These are phyloP conservation scores for Tachysurus fulvidraco DNA, from an alignment of 2,113 vertebrate species.

Conservation along the genomic window DNA sequence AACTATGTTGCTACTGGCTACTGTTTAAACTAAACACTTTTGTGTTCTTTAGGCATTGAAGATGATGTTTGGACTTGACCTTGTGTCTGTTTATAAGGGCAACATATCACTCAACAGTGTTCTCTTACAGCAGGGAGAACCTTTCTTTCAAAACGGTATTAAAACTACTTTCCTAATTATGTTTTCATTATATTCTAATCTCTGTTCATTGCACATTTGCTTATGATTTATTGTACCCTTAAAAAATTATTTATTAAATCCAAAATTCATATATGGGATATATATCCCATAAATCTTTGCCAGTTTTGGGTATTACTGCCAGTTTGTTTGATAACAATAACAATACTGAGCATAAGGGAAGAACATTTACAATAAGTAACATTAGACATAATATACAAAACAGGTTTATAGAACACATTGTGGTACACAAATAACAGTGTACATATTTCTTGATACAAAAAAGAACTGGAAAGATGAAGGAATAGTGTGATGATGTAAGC, in stretches of 20 bases:
- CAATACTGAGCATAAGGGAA: not conserved
- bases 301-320: not conserved
- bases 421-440: not conserved
- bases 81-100: conserved; percentile 65
- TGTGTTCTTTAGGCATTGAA: conserved; percentile 66
- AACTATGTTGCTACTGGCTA: not conserved
- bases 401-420: not conserved
- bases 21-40: not conserved
- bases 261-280: not conserved
- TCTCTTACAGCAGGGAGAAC: conserved; percentile 63
- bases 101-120: conserved; percentile 76
- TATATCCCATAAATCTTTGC: no score
- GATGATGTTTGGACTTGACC: conserved; percentile 79
- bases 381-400: not conserved
- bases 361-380: not conserved
- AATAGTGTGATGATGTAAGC: no score
- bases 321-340: not conserved
- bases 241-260: not conserved
- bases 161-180: not conserved
- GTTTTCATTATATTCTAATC: not conserved
- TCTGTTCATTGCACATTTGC: not conserved
- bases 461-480: not conserved
- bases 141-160: conserved; percentile 79
- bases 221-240: not conserved
- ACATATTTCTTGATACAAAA: not conserved